Evolutionary conservation across 37 sponge, comb jelly and placozoan genomes (phyloP).

Genomic region (Lycopodina hypogea): DNA sequence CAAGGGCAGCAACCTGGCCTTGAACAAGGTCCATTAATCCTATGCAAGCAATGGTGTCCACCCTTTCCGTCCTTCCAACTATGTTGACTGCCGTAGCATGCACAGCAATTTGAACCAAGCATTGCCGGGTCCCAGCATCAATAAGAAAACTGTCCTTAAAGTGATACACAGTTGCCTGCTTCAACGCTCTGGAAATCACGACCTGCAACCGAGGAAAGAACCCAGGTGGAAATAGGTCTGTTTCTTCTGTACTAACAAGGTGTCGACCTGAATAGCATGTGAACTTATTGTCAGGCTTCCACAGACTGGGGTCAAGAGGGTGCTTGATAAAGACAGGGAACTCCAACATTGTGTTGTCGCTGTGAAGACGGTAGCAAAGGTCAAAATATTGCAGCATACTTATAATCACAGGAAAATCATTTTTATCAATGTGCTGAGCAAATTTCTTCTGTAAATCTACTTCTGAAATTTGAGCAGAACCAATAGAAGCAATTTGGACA

Average conservation of each 20-base stretch:
- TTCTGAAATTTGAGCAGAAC: slow-evolving; percentile 37
- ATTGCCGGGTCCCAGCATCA: slow-evolving; percentile 18
- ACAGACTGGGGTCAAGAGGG: slow-evolving; percentile 13
- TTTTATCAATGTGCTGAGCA: slow-evolving; percentile 18
- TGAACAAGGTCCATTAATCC: slow-evolving; percentile 57
- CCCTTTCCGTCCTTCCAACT: slow-evolving; percentile 24
- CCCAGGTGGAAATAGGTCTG: slow-evolving; percentile 66
- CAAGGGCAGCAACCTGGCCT: slow-evolving; percentile 22
- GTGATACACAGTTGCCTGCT: slow-evolving; percentile 13
- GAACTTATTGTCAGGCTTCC: slow-evolving; percentile 22
- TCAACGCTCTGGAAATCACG: background rate
- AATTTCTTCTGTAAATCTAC: slow-evolving; percentile 24
- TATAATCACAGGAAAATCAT: slow-evolving; percentile 44
- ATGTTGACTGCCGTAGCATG: slow-evolving; percentile 36
- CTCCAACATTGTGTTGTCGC: slow-evolving; percentile 9
- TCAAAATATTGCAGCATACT: slow-evolving; percentile 56
- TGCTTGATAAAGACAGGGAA: slow-evolving; percentile 53
- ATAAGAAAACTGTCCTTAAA: slow-evolving; percentile 63
- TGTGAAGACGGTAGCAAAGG: slow-evolving; percentile 47
- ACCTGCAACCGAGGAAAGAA: slow-evolving; percentile 74
- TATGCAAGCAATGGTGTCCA: slow-evolving; percentile 20
- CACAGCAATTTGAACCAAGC: slow-evolving; percentile 27
- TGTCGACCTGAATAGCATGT: slow-evolving; percentile 43
- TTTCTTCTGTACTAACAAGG: slow-evolving; percentile 39
- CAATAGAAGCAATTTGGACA: slow-evolving; percentile 20